Evolutionary conservation across 2,797 vertebrate species (phyloP), one percentile per base, ranked within the genome.

Genomic region (Paramormyrops hopkinsi): DNA sequence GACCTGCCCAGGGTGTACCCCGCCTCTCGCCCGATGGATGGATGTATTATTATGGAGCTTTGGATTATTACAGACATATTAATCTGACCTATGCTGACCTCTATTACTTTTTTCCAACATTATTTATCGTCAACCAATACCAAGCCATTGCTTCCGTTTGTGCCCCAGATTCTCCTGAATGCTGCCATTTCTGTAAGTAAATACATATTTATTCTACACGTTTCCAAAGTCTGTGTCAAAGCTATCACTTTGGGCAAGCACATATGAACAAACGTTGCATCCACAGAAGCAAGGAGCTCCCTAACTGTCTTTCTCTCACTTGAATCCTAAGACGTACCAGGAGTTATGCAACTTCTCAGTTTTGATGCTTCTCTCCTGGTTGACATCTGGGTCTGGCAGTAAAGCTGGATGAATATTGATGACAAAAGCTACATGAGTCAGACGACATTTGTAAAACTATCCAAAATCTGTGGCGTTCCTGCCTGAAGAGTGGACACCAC

Each of bases 391-490:
- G 91, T 93, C 92, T 91, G 87, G 89, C 92, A 33, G 88, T 91
- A 92, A 91, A 91, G 90, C 90, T 48, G 46, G 41, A 91, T 92
- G 93, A 94, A 94, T 94, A 92, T 90, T 94, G 93, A 94, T 93
- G 91, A 88, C 90, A 88, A 86, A 83, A 76, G 89, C 90, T 90
- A 56, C 50, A 53, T 25, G 93, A 92, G 91, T 90, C 51, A 88
- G 90, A 19, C 37, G 8, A 56, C 29, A 37, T 29, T 37, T 65
- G 85, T 73, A 12, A 46, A n/a, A 14, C 51, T 65, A 22, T 86
- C 48, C 22, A 25, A 69, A 51, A 73, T 41, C 69, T 14, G 11
- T 56, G 86, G 33, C 25, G 1, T 62, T 41, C 86, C 86, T 87
- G 86, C 86, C 29, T 41, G 14, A 17, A 54, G 33, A 37, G 0